Evolutionary conservation across 2,113 vertebrate genomes (phyloP), one percentile per base, ranked within the genome.

Genomic region (Hippocampus mohnikei): DNA sequence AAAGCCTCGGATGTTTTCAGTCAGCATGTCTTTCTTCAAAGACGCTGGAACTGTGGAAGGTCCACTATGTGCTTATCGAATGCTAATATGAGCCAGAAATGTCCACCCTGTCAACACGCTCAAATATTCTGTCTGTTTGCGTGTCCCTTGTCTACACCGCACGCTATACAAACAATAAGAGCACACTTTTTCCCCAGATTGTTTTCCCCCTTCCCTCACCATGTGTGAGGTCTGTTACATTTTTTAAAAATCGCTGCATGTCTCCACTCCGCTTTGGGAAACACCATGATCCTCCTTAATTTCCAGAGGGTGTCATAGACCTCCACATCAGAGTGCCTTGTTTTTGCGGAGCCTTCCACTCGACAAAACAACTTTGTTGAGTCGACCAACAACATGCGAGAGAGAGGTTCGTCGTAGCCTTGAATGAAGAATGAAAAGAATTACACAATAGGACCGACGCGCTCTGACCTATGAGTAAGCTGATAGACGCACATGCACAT

Each of bases 291-390:
- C 81, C 67, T 82, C 77, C 60, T 64, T 71, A 78, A 46, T 44
- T 52, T 20, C 16, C 16, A 5, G 8, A 42, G 11, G 13, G 16
- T 50, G 50, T 82, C 74, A 78, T 63, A 48, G 64, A 79, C 67
- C 69, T 25, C 23, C 80, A 76, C 65, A 71, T 79, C 78, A 72
- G 73, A 80, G 75, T 90, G 89, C 87, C 83, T 84, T 75, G 84
- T 85, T 89, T 90, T 87, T 72, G 84, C 46, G 48, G 10, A 33
- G 25, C 56, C 88, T 81, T 85, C 67, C 69, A 67, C 72, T 76
- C 69, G 64, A 75, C 55, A 81, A 74, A 81, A 80, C 67, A 66
- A 20, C 25, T 74, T 72, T 69, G 76, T 79, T 74, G 69, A 27
- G 66, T 79, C 63, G 27, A 68, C 70, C 25, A 65, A 64, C 76